Conservation (phyloP, 2,113 vertebrate species). For the Eptesicus fuscus region DNA sequence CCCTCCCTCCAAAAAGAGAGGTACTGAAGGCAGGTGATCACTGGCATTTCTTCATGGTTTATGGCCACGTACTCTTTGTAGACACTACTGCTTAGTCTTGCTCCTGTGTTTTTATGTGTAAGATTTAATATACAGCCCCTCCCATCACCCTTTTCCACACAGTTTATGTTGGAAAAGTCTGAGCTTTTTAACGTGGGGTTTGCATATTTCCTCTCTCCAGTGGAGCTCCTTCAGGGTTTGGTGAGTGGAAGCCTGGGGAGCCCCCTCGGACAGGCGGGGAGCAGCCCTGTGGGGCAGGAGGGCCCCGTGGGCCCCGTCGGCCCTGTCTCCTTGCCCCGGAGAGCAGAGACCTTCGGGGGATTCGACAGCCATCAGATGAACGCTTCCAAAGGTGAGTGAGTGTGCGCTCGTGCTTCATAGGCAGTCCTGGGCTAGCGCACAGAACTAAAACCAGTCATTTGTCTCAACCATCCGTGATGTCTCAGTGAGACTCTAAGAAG, state of each 20-base stretch:
- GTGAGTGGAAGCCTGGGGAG: conserved; percentile 90
- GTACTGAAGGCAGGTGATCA: background rate
- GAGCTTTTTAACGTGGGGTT: background rate
- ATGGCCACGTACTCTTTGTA: background rate
- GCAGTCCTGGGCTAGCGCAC: accelerated
- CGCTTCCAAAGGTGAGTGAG: conserved; percentile 87
- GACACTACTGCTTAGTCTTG: background rate
- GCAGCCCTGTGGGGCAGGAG: conserved; percentile 76
- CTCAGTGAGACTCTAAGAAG: background rate
- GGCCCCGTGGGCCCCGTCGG: conserved; percentile 84
- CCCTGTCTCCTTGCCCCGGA: conserved; percentile 90
- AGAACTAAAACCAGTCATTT: background rate
- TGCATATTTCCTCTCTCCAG: conserved; percentile 75
- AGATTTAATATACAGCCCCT: background rate
- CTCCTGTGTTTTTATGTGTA: background rate
- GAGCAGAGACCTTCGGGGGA: conserved; percentile 97
- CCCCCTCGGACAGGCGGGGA: conserved; percentile 79
- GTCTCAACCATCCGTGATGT: background rate
- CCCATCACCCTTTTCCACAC: accelerated
- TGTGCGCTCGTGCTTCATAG: too few species aligned
- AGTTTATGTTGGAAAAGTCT: background rate
- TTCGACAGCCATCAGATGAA: conserved; percentile 99
- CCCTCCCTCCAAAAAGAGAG: background rate
- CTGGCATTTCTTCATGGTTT: background rate
- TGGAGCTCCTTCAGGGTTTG: conserved; percentile 91